Conservation (phyloP, 2,797 vertebrate species). For the Squalus acanthias region DNA sequence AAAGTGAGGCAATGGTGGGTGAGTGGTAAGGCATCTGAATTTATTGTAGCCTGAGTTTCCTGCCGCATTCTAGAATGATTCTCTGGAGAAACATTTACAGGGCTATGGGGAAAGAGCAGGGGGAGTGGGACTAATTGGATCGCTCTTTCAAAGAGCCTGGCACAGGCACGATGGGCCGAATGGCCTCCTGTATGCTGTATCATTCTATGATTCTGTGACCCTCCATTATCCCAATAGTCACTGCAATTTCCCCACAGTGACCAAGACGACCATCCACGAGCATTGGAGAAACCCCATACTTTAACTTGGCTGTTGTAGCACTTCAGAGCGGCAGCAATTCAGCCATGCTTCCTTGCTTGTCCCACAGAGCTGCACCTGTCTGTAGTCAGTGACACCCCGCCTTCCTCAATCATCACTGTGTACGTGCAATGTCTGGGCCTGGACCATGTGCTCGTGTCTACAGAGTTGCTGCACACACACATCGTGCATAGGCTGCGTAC, state of each 20-base stretch:
- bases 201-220: background rate
- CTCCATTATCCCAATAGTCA: background rate
- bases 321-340: no score
- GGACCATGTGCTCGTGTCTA: no score
- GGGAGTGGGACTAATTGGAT: background rate
- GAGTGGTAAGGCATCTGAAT: background rate
- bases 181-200: background rate
- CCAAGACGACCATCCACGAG: background rate
- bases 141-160: background rate
- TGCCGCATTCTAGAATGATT: background rate
- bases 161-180: background rate
- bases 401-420: no score
- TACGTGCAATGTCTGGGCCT: no score
- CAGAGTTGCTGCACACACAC: no score
- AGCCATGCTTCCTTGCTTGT: no score
- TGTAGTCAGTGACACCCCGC: no score
- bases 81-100: background rate
- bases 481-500: no score
- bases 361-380: no score
- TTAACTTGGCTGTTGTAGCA: no score
- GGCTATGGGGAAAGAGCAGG: background rate
- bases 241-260: background rate
- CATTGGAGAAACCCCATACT: no score
- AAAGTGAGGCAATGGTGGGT: background rate
- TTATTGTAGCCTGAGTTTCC: background rate